Percentiles rank a stretch among this genome's conserved stretches.
phyloP scores from a whole-genome alignment of 2,797 vertebrate species.

The Myotis findleyi region DNA sequence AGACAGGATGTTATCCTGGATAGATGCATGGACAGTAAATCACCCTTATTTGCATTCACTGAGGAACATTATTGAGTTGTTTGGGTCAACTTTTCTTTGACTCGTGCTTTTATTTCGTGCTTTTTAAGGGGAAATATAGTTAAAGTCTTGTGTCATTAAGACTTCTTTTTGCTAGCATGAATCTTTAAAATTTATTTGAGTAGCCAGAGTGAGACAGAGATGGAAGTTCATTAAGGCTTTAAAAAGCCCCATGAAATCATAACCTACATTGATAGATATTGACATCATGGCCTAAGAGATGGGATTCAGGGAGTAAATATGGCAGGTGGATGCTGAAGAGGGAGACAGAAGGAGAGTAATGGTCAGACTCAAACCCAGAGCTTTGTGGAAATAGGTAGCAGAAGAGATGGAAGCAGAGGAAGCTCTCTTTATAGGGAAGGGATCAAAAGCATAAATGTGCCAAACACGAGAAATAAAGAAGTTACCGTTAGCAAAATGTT shows the following conservation, averaged over 20 bases:
- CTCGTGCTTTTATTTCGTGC: conserved; percentile 17
- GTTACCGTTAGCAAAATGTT: neutral
- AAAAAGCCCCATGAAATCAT: neutral
- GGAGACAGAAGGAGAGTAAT: neutral
- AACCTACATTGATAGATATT: neutral
- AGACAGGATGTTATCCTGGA: neutral
- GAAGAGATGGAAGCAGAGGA: neutral
- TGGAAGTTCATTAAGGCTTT: conserved; percentile 4
- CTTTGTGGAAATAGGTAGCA: neutral
- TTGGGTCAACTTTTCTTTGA: conserved; percentile 17
- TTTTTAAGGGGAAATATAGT: conserved; percentile 49
- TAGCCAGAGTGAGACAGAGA: neutral
- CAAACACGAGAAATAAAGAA: conserved; percentile 37
- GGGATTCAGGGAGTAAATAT: neutral
- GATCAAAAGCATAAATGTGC: neutral
- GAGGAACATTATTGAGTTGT: neutral
- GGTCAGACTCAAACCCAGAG: neutral
- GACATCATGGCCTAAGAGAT: neutral
- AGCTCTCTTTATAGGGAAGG: neutral
- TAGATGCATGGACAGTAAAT: conserved; percentile 1
- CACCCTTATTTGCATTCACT: neutral
- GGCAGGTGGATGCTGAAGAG: neutral
- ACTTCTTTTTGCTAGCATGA: neutral
- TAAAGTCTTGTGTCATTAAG: neutral
- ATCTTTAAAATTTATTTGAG: conserved; percentile 28